Conservation (phyloP, 2,113 vertebrate genomes). For the Gambusia holbrooki region DNA sequence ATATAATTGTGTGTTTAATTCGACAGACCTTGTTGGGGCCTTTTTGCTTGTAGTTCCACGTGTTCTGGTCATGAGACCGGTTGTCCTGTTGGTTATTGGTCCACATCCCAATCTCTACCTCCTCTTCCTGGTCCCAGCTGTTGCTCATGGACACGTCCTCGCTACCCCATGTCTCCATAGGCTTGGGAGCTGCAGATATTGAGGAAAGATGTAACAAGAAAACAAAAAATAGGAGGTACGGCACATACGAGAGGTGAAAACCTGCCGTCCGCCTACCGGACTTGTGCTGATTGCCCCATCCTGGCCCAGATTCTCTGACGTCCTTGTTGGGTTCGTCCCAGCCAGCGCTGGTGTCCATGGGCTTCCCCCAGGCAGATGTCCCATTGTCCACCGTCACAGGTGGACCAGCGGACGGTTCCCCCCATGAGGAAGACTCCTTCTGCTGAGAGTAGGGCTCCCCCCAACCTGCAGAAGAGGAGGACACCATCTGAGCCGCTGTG, state of each 20-base stretch:
- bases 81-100: slow-evolving; percentile 91
- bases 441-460: slow-evolving; percentile 80
- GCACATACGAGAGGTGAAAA: too few relatives aligned
- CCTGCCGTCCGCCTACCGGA: slow-evolving; percentile 77
- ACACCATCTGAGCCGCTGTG: background rate
- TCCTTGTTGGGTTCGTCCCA: slow-evolving; percentile 86
- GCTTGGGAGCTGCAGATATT: slow-evolving; percentile 84
- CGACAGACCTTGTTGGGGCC: slow-evolving; percentile 89
- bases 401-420: slow-evolving; percentile 81
- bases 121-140: slow-evolving; percentile 96
- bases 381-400: slow-evolving; percentile 93
- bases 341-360: slow-evolving; percentile 84
- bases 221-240: background rate
- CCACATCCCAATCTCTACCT: slow-evolving; percentile 98
- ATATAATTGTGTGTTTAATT: background rate
- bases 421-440: slow-evolving; percentile 82
- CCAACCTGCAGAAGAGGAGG: slow-evolving; percentile 83
- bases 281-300: slow-evolving; percentile 80
- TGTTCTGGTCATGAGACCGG: slow-evolving; percentile 81
- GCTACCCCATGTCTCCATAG: slow-evolving; percentile 93
- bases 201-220: background rate
- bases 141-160: slow-evolving; percentile 86
- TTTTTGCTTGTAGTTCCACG: slow-evolving; percentile 94
- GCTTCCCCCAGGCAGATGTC: slow-evolving; percentile 96
- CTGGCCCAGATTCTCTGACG: slow-evolving; percentile 80